These are phyloP conservation scores for Acrocephalus arundinaceus DNA, from an alignment of 2,113 vertebrate genomes.

Conservation along the genomic window DNA sequence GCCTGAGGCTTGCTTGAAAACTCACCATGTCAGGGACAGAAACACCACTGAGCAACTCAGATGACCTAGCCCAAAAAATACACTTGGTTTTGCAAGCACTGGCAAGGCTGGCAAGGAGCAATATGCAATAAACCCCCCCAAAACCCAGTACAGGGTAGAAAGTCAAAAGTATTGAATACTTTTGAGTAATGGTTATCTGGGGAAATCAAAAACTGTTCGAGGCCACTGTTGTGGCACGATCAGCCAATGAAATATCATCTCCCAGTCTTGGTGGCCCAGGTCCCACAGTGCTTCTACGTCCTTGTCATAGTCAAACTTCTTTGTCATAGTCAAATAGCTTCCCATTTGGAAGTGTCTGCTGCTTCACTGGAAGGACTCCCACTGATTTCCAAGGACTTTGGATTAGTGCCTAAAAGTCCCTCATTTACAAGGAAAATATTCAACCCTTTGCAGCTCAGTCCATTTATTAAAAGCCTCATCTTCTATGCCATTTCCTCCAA, in stretches of 20 bases:
- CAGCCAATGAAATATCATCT: neutral
- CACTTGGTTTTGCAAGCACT: neutral
- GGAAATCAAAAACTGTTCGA: neutral
- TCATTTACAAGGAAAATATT: neutral
- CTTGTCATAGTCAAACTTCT: neutral
- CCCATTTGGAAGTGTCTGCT: neutral
- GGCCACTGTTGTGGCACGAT: neutral
- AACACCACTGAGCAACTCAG: neutral
- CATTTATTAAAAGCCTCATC: neutral
- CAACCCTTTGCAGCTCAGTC: neutral
- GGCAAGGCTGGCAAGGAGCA: neutral
- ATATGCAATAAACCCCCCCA: neutral
- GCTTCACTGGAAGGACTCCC: neutral
- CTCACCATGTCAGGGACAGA: neutral
- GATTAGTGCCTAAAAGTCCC: neutral
- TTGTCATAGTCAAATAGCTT: neutral
- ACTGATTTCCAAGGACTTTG: neutral
- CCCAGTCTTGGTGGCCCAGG: accelerated
- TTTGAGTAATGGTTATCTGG: neutral
- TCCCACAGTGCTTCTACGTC: neutral
- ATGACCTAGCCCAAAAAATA: neutral
- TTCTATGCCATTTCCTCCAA: neutral
- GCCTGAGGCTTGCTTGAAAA: neutral
- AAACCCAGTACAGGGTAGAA: neutral
- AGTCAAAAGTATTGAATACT: neutral